Evolutionary conservation across 2,113 vertebrate genomes (phyloP), one percentile per base, ranked within the genome.

Genomic region (Jacana jacana): DNA sequence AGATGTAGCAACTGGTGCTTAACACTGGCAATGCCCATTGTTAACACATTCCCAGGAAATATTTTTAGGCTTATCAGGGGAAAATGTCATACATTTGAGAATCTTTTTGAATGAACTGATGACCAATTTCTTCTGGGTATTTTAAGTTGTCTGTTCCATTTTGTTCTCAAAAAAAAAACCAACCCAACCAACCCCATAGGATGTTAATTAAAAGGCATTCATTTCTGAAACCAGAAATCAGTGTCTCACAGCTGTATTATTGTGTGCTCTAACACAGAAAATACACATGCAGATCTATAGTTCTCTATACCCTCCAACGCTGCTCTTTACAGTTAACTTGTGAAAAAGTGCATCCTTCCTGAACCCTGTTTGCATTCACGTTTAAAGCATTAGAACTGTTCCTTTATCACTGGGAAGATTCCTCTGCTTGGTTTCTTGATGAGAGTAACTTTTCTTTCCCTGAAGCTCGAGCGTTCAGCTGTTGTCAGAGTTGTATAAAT

Each of bases 11-110:
- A 97, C 92, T 94, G 93, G 95, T 96, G 96, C 96, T 97, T 97
- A 96, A 97, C 94, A 92, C 77, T 96, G 91, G 95, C 97, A 91
- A 96, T 89, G 89, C 68, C 95, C 90, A 97, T 97, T 97, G 96
- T 97, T 97, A 96, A 88, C 97, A 88, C 96, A 96, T 98, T 97
- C 97, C 94, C 96, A 93, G 94, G 95, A 97, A 96, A 97, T 95
- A 86, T 93, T 95, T 96, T 91, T 88, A 92, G 90, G 95, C 95
- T 97, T 97, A 93, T 93, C 89, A 39, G 95, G 93, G 92, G 93
- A 71, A 94, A 96, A 94, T 97, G 97, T 94, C 96, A 97, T 96
- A 93, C 69, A 48, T 81, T 86, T 94, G 94, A 96, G 93, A 79
- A 96, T 91, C 96, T 94, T 95, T 95, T 79, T 68, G 81, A 95